Conservation (phyloP, 2,888 invertebrate species). For the Altica lythri region DNA sequence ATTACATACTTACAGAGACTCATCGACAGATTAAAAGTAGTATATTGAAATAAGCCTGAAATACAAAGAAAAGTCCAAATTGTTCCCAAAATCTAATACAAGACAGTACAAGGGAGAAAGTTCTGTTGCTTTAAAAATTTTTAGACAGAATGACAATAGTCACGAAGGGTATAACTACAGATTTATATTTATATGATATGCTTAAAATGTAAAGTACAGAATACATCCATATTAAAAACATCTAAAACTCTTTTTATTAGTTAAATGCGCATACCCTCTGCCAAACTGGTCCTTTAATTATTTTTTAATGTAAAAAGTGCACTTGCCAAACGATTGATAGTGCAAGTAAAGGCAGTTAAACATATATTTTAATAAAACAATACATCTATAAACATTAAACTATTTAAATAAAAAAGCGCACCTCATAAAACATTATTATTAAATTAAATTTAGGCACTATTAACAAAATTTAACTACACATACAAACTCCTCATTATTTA, state of each 20-base stretch:
- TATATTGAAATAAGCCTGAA: too few species aligned
- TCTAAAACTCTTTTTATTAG: slow-evolving; percentile 38
- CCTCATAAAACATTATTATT: too few species aligned
- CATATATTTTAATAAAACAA: too few species aligned
- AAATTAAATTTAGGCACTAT: too few species aligned
- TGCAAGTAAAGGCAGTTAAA: slow-evolving; percentile 3
- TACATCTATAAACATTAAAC: too few species aligned
- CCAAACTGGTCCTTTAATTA: slow-evolving; percentile 30
- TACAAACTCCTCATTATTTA: too few species aligned
- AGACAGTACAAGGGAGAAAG: slow-evolving; percentile 35
- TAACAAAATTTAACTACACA: too few species aligned
- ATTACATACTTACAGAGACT: too few species aligned
- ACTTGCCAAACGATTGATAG: slow-evolving; percentile 31
- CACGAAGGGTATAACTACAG: slow-evolving; percentile 36
- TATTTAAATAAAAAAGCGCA: not conserved
- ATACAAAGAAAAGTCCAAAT: too few species aligned
- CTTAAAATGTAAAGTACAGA: slow-evolving; percentile 47
- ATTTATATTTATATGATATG: slow-evolving; percentile 47
- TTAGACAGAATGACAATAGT: slow-evolving; percentile 45
- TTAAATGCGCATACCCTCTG: slow-evolving; percentile 37
- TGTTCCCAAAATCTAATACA: slow-evolving; percentile 25
- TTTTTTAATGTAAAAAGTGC: slow-evolving; percentile 35
- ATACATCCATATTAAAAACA: slow-evolving; percentile 46
- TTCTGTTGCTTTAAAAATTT: slow-evolving; percentile 50
- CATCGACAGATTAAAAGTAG: too few species aligned